Base-by-base conservation (phyloP, 2,888 invertebrate genomes). In the Trissoscelio sp. region DNA sequence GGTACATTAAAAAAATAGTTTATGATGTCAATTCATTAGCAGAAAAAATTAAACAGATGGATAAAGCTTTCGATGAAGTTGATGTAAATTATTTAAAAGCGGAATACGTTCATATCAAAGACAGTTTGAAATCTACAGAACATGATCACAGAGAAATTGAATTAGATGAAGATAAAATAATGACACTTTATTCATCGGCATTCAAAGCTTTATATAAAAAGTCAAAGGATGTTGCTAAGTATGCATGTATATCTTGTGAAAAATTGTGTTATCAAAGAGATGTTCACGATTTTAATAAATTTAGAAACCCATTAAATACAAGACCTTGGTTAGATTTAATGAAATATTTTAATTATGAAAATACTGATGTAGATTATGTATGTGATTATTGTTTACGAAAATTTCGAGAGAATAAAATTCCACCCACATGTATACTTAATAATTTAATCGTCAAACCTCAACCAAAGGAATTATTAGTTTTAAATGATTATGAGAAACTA, bases 341-440 rank as follows among this genome's bases (percentile, higher is more conserved):
- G 39, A 46, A 18, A 53, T 34, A 39, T 31, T n/a, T 53, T 24
- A 39, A 22, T n/a, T 6, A 14, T 24, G 24, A 64, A 6, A 58
- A 16, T 34, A 22, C 83, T 83, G 83, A 51, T 46, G 11, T 3
- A 11, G 22, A 70, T 60, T 58, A 58, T 42, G 24, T 42, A 24
- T 42, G 58, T 42, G 42, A 42, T n/a, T 42, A 42, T 42, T 58
- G 78, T 31, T 31, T 67, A 2, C 6, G 3, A 3, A 69, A 57
- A 20, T 69, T 69, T 3, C 16, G 46, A 1, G 6, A 44, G 6
- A 39, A 57, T 18, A 5, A 53, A 69, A 39, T 86, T 5, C 86
- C 85, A 34, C 53, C 85, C 3, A 84, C 60, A 6, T 85, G 82
- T 58, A 42, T 85, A 39, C 66, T 83, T 24, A 84, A 87, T 77